Evolutionary conservation across 2,888 invertebrate genomes (phyloP).

Genomic region (Pegoplata infirma): DNA sequence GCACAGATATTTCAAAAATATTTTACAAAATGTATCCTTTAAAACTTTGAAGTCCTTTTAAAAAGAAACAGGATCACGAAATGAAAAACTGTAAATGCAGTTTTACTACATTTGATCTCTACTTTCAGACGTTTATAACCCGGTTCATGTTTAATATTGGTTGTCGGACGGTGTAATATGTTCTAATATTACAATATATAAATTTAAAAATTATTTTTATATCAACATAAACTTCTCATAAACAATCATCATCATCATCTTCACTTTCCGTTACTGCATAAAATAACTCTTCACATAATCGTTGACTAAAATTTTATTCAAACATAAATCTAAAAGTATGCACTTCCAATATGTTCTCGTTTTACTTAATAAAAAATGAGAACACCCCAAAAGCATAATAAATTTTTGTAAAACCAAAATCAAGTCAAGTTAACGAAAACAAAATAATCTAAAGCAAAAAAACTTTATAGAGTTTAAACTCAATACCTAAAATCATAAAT

Average conservation of each 20-base stretch:
- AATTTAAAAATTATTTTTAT: neutral
- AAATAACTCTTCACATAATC: conserved; percentile 14
- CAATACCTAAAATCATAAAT: conserved; percentile 56
- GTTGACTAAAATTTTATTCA: neutral
- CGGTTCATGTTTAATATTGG: no score
- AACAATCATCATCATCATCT: conserved; percentile 42
- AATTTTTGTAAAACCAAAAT: conserved; percentile 51
- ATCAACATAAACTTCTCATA: conserved; percentile 32
- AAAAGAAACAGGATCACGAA: no score
- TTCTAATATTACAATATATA: neutral
- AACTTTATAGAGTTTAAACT: conserved; percentile 15
- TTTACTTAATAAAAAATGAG: conserved; percentile 41
- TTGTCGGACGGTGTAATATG: no score
- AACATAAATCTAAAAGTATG: neutral
- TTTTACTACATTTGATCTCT: no score
- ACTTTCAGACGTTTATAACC: no score
- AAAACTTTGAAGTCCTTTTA: no score
- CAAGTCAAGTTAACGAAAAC: neutral
- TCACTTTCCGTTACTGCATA: conserved; percentile 45
- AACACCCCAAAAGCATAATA: conserved; percentile 60
- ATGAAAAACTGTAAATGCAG: no score
- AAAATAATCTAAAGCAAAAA: neutral
- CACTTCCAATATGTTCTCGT: neutral
- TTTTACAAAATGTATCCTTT: no score
- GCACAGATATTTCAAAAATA: no score